Conservation (phyloP, 2,888 invertebrate species). For the Watsonalla binaria region DNA sequence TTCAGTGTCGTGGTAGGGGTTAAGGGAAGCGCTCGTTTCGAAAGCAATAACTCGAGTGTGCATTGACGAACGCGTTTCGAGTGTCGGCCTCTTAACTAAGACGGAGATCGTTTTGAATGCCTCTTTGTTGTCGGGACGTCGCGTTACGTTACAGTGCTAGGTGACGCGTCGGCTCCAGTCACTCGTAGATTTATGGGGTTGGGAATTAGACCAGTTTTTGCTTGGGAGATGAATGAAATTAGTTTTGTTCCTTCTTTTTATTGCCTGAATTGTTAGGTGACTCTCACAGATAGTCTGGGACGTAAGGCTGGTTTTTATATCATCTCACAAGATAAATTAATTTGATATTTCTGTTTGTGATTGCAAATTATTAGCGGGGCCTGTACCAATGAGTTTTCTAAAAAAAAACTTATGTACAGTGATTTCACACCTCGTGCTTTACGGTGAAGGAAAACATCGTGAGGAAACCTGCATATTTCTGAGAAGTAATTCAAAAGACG, state of each 20-base stretch:
- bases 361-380: no score
- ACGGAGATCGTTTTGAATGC: slow-evolving; percentile 57
- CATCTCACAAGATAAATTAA: neutral
- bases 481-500: no score
- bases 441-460: no score
- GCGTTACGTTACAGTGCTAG: slow-evolving; percentile 31
- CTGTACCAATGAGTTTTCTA: no score
- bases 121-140: slow-evolving; percentile 46
- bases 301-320: neutral
- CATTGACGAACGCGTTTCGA: slow-evolving; percentile 66
- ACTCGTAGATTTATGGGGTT: slow-evolving; percentile 19
- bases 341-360: no score
- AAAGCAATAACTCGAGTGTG: slow-evolving; percentile 65
- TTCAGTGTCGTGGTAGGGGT: slow-evolving; percentile 20
- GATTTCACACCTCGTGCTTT: no score
- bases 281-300: neutral
- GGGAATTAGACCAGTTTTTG: slow-evolving; percentile 28
- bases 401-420: no score
- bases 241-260: neutral
- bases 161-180: slow-evolving; percentile 13
- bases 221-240: neutral
- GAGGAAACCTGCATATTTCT: no score
- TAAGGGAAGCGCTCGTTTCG: slow-evolving; percentile 50
- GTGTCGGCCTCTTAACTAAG: slow-evolving; percentile 61
- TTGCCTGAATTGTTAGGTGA: neutral